phyloP scores from a whole-genome alignment of 2,888 invertebrate species.

The Philhelius pedissequus region DNA sequence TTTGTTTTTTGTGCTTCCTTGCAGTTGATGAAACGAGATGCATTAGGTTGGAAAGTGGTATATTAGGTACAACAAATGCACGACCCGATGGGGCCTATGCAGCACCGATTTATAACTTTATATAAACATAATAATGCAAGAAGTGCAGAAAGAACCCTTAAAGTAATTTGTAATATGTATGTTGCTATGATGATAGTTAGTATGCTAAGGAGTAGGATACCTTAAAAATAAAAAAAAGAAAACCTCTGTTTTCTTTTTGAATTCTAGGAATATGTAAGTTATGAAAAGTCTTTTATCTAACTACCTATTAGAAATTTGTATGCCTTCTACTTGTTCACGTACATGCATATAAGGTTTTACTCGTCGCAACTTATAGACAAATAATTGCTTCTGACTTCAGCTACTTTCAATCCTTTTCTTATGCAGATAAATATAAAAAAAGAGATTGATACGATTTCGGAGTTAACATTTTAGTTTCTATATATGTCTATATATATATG shows the following conservation, averaged over 20 bases:
- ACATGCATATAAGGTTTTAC: neutral
- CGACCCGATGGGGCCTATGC: constrained; percentile 21
- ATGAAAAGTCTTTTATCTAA: neutral
- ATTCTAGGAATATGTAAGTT: too few species aligned
- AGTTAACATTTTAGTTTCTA: too few species aligned
- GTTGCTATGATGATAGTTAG: too few species aligned
- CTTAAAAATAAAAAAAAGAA: neutral
- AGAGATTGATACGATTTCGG: too few species aligned
- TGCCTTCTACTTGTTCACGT: neutral
- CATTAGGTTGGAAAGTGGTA: constrained; percentile 51
- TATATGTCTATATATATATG: too few species aligned
- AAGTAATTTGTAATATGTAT: neutral
- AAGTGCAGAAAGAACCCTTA: constrained; percentile 27
- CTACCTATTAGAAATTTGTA: neutral
- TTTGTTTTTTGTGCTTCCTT: constrained; percentile 30
- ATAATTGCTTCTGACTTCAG: neutral
- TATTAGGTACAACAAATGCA: constrained; percentile 39
- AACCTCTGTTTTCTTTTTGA: neutral
- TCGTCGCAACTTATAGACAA: neutral
- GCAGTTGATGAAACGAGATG: constrained; percentile 49
- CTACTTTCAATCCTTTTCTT: too few species aligned
- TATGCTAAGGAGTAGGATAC: neutral
- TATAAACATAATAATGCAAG: neutral
- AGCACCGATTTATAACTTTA: neutral
- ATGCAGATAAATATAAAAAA: too few species aligned